These are phyloP conservation scores for Oncopeltus fasciatus DNA, from an alignment of 1,140 invertebrate genomes.

Conservation along the genomic window DNA sequence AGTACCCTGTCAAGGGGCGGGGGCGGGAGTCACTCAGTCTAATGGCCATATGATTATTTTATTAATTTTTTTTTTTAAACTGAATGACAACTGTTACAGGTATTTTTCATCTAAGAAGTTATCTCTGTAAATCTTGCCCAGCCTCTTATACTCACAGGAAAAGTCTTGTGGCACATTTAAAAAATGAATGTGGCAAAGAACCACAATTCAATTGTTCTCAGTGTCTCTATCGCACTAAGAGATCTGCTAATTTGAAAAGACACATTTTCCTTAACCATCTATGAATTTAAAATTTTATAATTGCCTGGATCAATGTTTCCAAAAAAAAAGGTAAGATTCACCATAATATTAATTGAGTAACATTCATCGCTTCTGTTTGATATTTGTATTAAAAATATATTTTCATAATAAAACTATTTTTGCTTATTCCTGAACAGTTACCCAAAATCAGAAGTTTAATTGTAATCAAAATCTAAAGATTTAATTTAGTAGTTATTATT, in stretches of 20 bases:
- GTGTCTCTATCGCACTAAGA: slow-evolving; percentile 10
- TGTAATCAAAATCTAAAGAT: background rate
- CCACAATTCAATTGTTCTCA: slow-evolving; percentile 13
- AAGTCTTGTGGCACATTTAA: slow-evolving; percentile 62
- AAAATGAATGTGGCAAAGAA: slow-evolving; percentile 42
- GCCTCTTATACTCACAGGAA: slow-evolving; percentile 61
- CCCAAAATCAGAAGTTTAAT: too few species aligned
- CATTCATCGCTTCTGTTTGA: too few species aligned
- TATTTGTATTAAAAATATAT: too few species aligned
- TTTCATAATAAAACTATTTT: too few species aligned
- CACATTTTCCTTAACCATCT: slow-evolving; percentile 3
- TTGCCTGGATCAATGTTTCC: too few species aligned
- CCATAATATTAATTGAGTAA: too few species aligned
- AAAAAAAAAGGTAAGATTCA: too few species aligned
- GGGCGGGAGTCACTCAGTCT: too few species aligned
- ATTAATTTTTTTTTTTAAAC: background rate
- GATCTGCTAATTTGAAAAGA: background rate
- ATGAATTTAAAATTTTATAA: slow-evolving; percentile 16
- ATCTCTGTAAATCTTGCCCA: background rate
- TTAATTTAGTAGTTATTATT: background rate
- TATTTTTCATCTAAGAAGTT: background rate
- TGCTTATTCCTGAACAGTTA: too few species aligned
- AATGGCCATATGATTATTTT: too few species aligned
- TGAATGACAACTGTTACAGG: background rate
- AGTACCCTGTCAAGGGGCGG: too few species aligned